A percentile compares a stretch with the other conserved stretches of the same genome.
These are phyloP conservation scores for Heterodera schachtii DNA, from an alignment of 1,140 invertebrate genomes.

Conservation along the genomic window DNA sequence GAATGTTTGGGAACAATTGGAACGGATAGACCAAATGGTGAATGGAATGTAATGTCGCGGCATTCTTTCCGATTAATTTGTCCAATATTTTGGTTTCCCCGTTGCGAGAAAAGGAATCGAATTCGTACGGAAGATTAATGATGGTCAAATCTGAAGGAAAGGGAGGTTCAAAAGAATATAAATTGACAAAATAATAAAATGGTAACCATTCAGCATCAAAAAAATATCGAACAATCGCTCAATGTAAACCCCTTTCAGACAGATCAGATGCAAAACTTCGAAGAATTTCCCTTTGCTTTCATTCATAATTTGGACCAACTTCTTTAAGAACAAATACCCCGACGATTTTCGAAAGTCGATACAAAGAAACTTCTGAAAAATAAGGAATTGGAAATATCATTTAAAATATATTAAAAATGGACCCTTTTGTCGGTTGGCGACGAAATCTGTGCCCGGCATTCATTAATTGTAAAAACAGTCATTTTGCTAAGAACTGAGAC, in stretches of 20 bases:
- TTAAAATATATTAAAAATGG: background rate
- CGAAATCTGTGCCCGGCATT: background rate
- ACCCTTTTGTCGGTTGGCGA: background rate
- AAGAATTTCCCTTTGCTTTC: background rate
- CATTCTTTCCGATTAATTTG: background rate
- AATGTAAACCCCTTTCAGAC: background rate
- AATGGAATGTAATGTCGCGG: background rate
- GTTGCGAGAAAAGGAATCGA: background rate
- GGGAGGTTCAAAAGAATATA: background rate
- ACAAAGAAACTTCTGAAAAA: background rate
- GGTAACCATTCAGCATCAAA: background rate
- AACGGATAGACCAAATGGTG: background rate
- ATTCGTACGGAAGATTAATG: background rate
- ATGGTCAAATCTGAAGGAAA: background rate
- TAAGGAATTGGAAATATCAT: background rate
- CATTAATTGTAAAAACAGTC: background rate
- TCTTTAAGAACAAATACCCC: background rate
- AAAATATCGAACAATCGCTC: background rate
- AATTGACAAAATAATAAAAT: background rate
- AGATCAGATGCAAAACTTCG: slow-evolving; percentile 1
- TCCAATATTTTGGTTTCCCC: background rate
- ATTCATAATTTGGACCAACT: background rate
- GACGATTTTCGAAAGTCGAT: background rate
- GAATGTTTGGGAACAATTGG: background rate
- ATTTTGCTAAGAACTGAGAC: background rate